phyloP scores from a whole-genome alignment of 2,888 invertebrate genomes.

The Meiosimyza decipiens region DNA sequence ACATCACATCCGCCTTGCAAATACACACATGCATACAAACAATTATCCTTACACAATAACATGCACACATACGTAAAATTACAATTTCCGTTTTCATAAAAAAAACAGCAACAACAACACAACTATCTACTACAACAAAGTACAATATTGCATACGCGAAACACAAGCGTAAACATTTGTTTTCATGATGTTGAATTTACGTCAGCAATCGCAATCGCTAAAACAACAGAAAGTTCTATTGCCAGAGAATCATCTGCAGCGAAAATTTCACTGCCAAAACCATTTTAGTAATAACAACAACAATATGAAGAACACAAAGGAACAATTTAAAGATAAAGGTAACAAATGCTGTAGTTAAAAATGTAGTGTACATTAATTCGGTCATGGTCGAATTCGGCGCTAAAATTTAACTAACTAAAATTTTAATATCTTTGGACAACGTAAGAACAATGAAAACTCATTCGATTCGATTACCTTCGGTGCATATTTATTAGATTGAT shows the following conservation, averaged over 20 bases:
- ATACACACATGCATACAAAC: no score
- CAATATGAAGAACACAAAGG: not conserved
- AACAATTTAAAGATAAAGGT: no score
- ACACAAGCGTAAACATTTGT: not conserved
- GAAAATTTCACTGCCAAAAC: constrained; percentile 8
- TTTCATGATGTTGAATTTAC: constrained; percentile 21
- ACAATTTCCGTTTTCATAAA: constrained; percentile 2
- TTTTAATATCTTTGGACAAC: no score
- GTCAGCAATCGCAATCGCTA: constrained; percentile 8
- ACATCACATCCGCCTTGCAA: no score
- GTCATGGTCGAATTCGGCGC: constrained; percentile 25
- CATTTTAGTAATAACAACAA: not conserved
- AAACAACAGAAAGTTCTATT: constrained; percentile 8
- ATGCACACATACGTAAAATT: not conserved
- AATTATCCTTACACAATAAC: no score
- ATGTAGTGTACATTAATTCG: no score
- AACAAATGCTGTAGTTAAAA: no score
- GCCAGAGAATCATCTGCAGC: constrained; percentile 1
- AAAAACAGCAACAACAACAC: not conserved
- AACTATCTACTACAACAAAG: not conserved
- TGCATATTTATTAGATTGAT: no score
- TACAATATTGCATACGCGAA: constrained; percentile 7
- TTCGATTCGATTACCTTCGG: no score
- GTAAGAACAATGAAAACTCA: no score
- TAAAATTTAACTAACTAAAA: no score